Percentiles rank a stretch among this genome's conserved stretches.
These are phyloP conservation scores for Calosoma granatense DNA, from an alignment of 1,140 invertebrate genomes.

Conservation along the genomic window DNA sequence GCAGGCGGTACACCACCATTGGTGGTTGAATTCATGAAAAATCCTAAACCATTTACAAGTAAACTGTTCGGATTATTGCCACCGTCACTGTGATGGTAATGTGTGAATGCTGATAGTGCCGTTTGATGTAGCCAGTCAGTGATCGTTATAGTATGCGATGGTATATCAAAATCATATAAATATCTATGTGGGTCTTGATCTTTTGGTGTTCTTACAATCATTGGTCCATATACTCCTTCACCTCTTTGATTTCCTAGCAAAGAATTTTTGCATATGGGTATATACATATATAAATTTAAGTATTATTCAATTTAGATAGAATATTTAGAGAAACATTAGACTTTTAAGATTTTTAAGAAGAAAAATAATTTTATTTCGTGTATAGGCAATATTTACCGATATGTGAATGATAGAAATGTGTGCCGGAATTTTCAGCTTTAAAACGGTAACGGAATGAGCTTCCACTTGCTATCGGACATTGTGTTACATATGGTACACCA, in stretches of 20 bases:
- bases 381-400: constrained; percentile 43
- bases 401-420: constrained; percentile 84
- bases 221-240: constrained; percentile 36
- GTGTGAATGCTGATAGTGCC: constrained; percentile 32
- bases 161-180: constrained; percentile 33
- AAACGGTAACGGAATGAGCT: constrained; percentile 71
- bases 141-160: constrained; percentile 31
- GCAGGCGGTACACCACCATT: neutral
- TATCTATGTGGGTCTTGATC: constrained; percentile 25
- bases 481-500: constrained; percentile 76
- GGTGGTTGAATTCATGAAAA: neutral
- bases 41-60: constrained; percentile 13
- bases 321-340: too few relatives aligned
- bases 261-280: too few relatives aligned
- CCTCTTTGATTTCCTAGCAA: constrained; percentile 38
- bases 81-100: constrained; percentile 45
- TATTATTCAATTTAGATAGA: too few relatives aligned
- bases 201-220: constrained; percentile 33
- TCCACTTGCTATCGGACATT: constrained; percentile 72
- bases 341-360: neutral
- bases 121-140: constrained; percentile 29
- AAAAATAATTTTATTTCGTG: too few relatives aligned
- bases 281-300: too few relatives aligned
- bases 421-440: constrained; percentile 58
- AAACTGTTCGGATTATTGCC: constrained; percentile 26